Evolutionary conservation across 1,140 invertebrate genomes (phyloP), one percentile per base, ranked within the genome.

Genomic region (Pseudomyrmex gracilis): DNA sequence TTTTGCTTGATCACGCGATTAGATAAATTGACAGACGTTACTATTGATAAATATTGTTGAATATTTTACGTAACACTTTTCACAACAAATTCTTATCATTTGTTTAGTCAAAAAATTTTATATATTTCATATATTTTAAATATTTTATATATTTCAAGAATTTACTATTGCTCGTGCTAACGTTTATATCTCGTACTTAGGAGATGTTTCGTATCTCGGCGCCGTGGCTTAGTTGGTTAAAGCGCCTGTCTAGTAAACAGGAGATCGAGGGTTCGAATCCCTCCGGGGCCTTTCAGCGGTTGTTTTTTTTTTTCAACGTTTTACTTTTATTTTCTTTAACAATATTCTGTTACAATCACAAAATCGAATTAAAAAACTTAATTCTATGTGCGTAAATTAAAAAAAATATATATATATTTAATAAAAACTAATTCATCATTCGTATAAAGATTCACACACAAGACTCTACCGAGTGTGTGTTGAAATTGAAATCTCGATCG

Each of bases 231-330:
- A 95, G 94, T 95, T 95, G 94, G 94, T 95, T 95, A 95, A 95
- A 95, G 94, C 94, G 94, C 94, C 94, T 95, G 94, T 95, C 94
- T 95, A 95, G 94, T 95, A 95, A 95, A 95, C 94, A 95, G 94
- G 94, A 95, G 94, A 95, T 95, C 94, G 93, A 90, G 94, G 93
- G 94, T 95, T 95, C 94, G 94, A 95, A 95, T 95, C 94, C 93
- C 94, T 91, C 93, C 94, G 94, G 94, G 92, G 94, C 94, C 94
- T 94, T 84, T 34, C 34, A 5, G 34, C 34, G 34, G 34, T 34
- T 5, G 1, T 5, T 34, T 34, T 34, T 34, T 34, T 34, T 34
- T 34, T 34, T 34, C 34, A 0, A 34, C 34, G 34, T 34, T 34
- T 34, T 5, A 34, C 4, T 34, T 34, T 34, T 34, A 34, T 34